Conservation (phyloP, 1,140 invertebrate genomes). For the Dryas iulia region DNA sequence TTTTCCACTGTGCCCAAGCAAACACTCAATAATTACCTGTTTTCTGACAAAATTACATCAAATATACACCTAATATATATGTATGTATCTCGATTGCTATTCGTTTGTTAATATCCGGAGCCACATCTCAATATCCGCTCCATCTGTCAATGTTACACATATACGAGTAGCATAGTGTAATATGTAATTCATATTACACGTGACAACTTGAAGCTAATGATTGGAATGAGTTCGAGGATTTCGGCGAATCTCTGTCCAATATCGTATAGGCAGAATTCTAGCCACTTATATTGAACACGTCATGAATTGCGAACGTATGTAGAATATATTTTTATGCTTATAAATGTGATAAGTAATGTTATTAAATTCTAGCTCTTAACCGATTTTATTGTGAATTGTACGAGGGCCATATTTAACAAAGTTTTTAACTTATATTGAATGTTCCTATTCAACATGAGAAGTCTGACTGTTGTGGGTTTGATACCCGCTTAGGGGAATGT, state of each 20-base stretch:
- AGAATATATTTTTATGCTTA: too few relatives aligned
- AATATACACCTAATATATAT: neutral
- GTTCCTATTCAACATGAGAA: too few relatives aligned
- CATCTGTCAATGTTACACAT: constrained; percentile 47
- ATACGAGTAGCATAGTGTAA: constrained; percentile 4
- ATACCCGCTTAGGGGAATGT: too few relatives aligned
- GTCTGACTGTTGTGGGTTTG: too few relatives aligned
- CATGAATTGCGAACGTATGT: neutral
- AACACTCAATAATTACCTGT: neutral
- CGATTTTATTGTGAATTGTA: too few relatives aligned
- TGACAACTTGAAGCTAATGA: constrained; percentile 16
- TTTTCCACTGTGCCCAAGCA: neutral
- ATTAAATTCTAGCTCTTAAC: too few relatives aligned
- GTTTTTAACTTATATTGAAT: too few relatives aligned
- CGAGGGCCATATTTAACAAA: too few relatives aligned
- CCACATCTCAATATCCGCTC: constrained; percentile 58
- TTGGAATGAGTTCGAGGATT: neutral
- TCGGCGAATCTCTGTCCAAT: neutral
- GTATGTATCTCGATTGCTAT: neutral
- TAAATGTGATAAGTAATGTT: too few relatives aligned
- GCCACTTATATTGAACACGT: neutral
- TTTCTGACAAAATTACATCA: neutral
- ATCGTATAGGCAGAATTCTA: neutral
- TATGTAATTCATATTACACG: constrained; percentile 18
- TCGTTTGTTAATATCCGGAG: constrained; percentile 51